Evolutionary conservation across 2,113 vertebrate species (phyloP), one percentile per base, ranked within the genome.

Genomic region (Cryptomyrus ogoouensis): DNA sequence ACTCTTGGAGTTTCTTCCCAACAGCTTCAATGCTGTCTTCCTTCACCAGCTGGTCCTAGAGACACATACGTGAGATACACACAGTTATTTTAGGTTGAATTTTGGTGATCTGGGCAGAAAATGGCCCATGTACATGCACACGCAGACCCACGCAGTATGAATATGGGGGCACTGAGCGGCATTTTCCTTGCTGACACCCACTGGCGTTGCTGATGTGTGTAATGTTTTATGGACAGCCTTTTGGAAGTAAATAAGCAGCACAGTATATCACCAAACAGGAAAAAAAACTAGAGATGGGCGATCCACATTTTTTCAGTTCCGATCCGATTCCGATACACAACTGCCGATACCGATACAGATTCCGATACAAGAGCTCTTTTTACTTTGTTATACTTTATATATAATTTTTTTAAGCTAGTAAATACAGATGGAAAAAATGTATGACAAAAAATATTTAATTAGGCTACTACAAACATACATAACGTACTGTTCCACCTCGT

Each of bases 1-100:
- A 98, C 90, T 98, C 97, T 92, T 98, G 97, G 17, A 99, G 96
- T 91, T 98, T 99, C 94, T 97, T 97, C 47, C 98, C 98, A 24
- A 98, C 97, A 0, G 97, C 97, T 90, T 99, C 97, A 52, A 99
- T 97, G 53, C 94, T 97, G 95, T 99, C 97, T 94, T 98, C 97
- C 94, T 98, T 98, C 89, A 98, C 97, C 93, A 97, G 91, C 91
- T 97, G 94, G 93, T 96, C 94, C 94, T 95, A 92, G 85, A 91
- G 70, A 92, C 31, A 39, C 94, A 13, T 89, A 91, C 77, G 88
- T 21, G 27, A 21, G 44, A 19, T 15, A 49, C 35, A 7, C 49
- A 85, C 3, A 4, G 4, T 24, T 27, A n/a, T 39, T 13, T 83
- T 83, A 1, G 13, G 3, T 13, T 24, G 5, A 15, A 31, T 31